A percentile compares a stretch with the other conserved stretches of the same genome.
phyloP scores from a whole-genome alignment of 2,797 vertebrate genomes.

The Danionella dracula region DNA sequence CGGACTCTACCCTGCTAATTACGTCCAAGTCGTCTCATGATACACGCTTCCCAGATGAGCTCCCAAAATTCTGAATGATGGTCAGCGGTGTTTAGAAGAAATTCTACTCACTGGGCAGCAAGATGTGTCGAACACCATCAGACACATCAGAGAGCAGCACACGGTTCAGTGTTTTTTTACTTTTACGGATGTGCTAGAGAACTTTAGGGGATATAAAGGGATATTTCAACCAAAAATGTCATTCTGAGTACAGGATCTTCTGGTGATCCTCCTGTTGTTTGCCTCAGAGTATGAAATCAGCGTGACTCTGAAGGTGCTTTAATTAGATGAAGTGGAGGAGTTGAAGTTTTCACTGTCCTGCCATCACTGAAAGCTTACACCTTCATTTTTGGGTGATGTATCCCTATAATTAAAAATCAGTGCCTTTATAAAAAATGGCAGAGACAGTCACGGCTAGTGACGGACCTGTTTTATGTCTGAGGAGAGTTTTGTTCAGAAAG shows the following conservation, averaged over 20 bases:
- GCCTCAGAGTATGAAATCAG: too few species aligned
- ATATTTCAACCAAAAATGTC: too few species aligned
- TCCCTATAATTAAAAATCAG: conserved; percentile 29
- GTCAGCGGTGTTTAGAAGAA: background rate
- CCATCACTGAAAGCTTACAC: too few species aligned
- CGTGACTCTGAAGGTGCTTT: too few species aligned
- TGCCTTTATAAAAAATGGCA: conserved; percentile 56
- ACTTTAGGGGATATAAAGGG: conserved; percentile 18
- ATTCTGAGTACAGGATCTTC: too few species aligned
- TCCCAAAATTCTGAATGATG: conserved; percentile 25
- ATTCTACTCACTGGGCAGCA: conserved; percentile 9
- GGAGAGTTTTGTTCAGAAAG: background rate
- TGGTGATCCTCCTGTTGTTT: too few species aligned
- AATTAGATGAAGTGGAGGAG: too few species aligned
- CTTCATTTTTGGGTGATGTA: too few species aligned
- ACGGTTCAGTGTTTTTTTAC: conserved; percentile 4
- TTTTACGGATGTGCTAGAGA: conserved; percentile 20
- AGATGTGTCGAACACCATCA: background rate
- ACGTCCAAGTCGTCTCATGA: conserved; percentile 86
- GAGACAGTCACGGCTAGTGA: background rate
- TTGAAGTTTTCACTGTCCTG: too few species aligned
- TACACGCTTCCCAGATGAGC: conserved; percentile 35
- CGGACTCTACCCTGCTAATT: conserved; percentile 97
- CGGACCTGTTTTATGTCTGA: background rate
- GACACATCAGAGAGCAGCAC: background rate